Percentiles rank a stretch among this genome's conserved stretches.
Evolutionary conservation across 2,797 vertebrate species (phyloP).

Genomic region (Paratrypauchen microcephalus): DNA sequence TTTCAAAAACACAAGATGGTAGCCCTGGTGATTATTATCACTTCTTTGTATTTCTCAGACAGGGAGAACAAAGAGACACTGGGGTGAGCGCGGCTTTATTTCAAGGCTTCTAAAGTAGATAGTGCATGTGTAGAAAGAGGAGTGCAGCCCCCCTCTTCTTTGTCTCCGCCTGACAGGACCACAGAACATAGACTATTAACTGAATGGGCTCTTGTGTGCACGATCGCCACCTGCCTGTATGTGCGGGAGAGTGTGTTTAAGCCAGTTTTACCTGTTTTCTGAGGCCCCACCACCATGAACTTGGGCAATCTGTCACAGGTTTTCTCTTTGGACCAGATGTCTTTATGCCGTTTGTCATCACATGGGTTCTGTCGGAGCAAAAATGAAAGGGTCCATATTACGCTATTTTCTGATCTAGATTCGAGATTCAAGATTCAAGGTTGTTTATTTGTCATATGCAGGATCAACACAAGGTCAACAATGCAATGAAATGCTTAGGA

Average conservation of each 20-base stretch:
- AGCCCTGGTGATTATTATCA: constrained; percentile 12
- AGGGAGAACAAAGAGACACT: constrained; percentile 21
- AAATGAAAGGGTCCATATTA: neutral
- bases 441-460: too few species aligned
- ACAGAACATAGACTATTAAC: constrained; percentile 51
- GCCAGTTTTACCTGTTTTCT: constrained; percentile 90
- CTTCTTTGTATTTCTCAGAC: constrained; percentile 21
- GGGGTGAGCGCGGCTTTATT: constrained; percentile 27
- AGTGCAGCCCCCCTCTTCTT: constrained; percentile 45
- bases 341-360: constrained; percentile 94
- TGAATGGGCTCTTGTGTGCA: constrained; percentile 51
- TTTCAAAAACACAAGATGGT: constrained; percentile 12
- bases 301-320: constrained; percentile 93
- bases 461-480: too few species aligned
- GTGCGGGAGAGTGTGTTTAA: constrained; percentile 13
- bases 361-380: constrained; percentile 85
- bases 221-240: constrained; percentile 47
- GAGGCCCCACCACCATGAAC: constrained; percentile 94
- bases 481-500: too few species aligned
- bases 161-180: constrained; percentile 54
- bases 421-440: too few species aligned
- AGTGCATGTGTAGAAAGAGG: constrained; percentile 48
- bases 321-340: constrained; percentile 99
- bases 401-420: too few species aligned
- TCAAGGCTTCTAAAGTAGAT: constrained; percentile 44